Evolutionary conservation across 2,113 vertebrate genomes (phyloP), one percentile per base, ranked within the genome.

Genomic region (Phaethornis superciliosus): DNA sequence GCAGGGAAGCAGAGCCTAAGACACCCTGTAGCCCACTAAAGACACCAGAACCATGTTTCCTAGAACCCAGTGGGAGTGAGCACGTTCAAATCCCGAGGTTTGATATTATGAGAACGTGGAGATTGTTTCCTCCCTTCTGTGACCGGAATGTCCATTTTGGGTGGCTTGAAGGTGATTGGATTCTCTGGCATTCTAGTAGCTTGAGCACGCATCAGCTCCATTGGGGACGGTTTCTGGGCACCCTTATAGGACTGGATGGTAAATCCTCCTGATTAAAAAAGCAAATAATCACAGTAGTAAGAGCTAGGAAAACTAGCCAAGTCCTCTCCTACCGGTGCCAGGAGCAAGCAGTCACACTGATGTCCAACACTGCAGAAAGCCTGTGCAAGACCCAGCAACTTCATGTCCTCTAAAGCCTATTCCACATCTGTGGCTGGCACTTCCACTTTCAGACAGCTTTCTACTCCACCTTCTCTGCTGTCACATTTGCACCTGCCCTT

Each of bases 61-160:
- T 97, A 99, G 97, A 99, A 99, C 44, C 99, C 99, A 1, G 98
- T 98, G 64, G 99, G 99, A 30, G 98, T 99, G 71, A 99, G 98
- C 92, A 98, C 96, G 15, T 99, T 99, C 97, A 99, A 96, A 96
- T 99, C 99, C 51, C 98, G 97, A 7, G 97, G 98, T 91, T 98
- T 98, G 89, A 99, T 98, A 70, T 98, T 99, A 96, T 99, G 99
- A 52, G 98, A 98, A 69, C 98, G 96, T 12, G 97, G 84, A 26
- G 97, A 86, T 32, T 82, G 96, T 78, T 95, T 98, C 94, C 98
- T 98, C 44, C 94, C 97, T 69, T 98, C 98, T 27, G 93, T 62
- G 81, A 85, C 90, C 10, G 98, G 96, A 94, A 98, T 93, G 76
- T 99, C 99, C 94, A 99, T 98, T 94, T 98, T 99, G 71, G 98